Percentiles rank a stretch among this genome's conserved stretches.
Conservation (phyloP, 2,888 invertebrate genomes). For the Poecilobothrus nobilitatus region DNA sequence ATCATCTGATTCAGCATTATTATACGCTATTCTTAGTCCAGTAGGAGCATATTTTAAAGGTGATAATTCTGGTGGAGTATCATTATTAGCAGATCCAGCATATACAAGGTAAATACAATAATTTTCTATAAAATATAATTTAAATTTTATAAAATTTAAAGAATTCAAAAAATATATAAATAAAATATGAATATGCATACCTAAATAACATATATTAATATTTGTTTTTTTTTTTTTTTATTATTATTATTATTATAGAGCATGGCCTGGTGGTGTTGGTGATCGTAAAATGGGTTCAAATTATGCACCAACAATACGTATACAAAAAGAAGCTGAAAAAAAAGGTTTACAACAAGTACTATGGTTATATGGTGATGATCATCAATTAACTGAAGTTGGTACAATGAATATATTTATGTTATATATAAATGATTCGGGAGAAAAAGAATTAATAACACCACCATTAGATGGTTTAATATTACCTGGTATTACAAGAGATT, state of each 20-base stretch:
- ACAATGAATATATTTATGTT: slow-evolving; percentile 97
- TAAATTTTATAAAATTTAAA: background rate
- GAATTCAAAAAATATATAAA: background rate
- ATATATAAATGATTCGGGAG: slow-evolving; percentile 81
- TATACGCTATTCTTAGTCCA: slow-evolving; percentile 87
- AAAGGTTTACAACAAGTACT: slow-evolving; percentile 87
- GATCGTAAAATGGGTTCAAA: slow-evolving; percentile 93
- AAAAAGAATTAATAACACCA: slow-evolving; percentile 85
- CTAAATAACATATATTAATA: too few relatives aligned
- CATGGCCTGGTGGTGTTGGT: slow-evolving; percentile 92
- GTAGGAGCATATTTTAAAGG: slow-evolving; percentile 87
- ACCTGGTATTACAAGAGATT: slow-evolving; percentile 87
- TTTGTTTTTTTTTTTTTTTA: too few relatives aligned
- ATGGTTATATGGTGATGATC: slow-evolving; percentile 91
- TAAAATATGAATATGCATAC: too few relatives aligned
- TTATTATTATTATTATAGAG: slow-evolving; percentile 41
- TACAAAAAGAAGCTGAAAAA: slow-evolving; percentile 65
- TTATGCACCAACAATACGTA: slow-evolving; percentile 78
- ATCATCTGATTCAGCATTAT: slow-evolving; percentile 74
- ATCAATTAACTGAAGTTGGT: slow-evolving; percentile 93
- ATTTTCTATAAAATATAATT: background rate
- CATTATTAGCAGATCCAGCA: slow-evolving; percentile 84
- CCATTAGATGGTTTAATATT: slow-evolving; percentile 89
- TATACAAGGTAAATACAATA: slow-evolving; percentile 49
- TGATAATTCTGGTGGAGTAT: slow-evolving; percentile 58